Percentiles rank a stretch among this genome's conserved stretches.
Evolutionary conservation across 1,140 invertebrate species (phyloP).

Genomic region (Cotesia vestalis): DNA sequence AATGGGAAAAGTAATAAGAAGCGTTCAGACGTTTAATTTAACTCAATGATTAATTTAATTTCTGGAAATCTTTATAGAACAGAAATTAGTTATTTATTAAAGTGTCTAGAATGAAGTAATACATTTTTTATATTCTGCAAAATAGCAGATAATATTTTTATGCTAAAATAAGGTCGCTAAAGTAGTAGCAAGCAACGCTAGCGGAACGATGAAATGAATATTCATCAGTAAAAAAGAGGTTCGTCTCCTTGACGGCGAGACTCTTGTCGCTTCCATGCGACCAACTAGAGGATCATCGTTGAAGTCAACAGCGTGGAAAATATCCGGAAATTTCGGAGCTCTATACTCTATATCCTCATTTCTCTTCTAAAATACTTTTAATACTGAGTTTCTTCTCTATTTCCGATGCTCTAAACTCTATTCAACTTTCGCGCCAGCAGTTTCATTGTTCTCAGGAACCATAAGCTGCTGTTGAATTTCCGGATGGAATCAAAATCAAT

Average conservation of each 20-base stretch:
- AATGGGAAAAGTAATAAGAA: no score
- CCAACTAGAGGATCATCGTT: constrained; percentile 50
- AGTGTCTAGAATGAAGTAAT: not conserved
- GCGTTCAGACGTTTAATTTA: not conserved
- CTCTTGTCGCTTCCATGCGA: constrained; percentile 29
- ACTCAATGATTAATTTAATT: not conserved
- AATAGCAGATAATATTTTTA: constrained; percentile 15
- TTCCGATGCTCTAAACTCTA: constrained; percentile 16
- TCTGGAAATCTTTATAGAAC: not conserved
- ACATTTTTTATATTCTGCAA: not conserved
- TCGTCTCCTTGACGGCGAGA: constrained; percentile 45
- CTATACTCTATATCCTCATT: not conserved
- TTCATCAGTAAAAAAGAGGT: constrained; percentile 56
- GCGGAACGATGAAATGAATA: constrained; percentile 59
- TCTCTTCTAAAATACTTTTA: not conserved
- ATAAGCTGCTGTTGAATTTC: constrained; percentile 12
- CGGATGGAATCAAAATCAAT: constrained; percentile 19
- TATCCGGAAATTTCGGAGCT: constrained; percentile 24
- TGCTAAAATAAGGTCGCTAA: constrained; percentile 58
- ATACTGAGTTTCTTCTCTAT: not conserved
- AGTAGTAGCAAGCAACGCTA: constrained; percentile 42
- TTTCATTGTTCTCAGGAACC: constrained; percentile 15
- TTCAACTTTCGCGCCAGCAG: constrained; percentile 18
- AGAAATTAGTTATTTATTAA: not conserved
- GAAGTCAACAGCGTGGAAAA: constrained; percentile 53